phyloP scores from a whole-genome alignment of 2,113 vertebrate genomes.

The Bubalus kerabau region DNA sequence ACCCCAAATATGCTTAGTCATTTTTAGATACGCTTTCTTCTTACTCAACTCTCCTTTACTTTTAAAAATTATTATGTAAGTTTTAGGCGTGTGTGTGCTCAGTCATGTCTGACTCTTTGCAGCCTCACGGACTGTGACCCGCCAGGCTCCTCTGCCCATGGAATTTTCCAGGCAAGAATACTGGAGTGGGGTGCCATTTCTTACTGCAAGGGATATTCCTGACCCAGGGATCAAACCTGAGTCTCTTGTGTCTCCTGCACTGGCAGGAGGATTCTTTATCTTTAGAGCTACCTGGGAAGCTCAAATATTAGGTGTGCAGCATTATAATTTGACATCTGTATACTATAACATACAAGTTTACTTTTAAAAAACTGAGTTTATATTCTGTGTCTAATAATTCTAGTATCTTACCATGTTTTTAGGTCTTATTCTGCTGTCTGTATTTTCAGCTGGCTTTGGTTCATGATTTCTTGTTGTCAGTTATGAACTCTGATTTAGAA shows the following conservation, averaged over 20 bases:
- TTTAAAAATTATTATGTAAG: background rate
- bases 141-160: background rate
- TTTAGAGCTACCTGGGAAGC: background rate
- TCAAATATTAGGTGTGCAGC: background rate
- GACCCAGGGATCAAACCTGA: background rate
- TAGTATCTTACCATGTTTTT: background rate
- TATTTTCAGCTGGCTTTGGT: background rate
- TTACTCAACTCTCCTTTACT: background rate
- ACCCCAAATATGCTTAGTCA: background rate
- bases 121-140: background rate
- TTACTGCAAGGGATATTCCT: background rate
- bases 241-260: background rate
- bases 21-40: background rate
- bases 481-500: background rate
- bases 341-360: background rate
- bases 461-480: background rate
- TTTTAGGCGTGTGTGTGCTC: background rate
- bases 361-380: background rate
- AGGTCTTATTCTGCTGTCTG: background rate
- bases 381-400: background rate
- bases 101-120: background rate
- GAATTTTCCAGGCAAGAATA: background rate
- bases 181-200: background rate
- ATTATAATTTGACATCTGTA: background rate
- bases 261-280: background rate